Evolutionary conservation across 2,888 invertebrate genomes (phyloP).

Genomic region (Campoplex nolae): DNA sequence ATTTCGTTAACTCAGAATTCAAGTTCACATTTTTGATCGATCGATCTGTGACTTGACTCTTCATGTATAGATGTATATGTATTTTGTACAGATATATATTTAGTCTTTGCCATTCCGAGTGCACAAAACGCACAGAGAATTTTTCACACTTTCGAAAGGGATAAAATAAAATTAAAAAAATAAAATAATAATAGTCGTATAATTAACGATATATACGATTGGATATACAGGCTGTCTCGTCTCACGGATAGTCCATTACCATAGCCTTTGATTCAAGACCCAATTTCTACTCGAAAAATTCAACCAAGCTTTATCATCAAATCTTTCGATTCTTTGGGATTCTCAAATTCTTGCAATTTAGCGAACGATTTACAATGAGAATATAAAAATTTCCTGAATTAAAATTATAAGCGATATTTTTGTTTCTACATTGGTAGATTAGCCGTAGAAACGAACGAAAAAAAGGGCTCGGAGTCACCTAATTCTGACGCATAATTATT

Average conservation of each 20-base stretch:
- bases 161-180: constrained; percentile 46
- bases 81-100: not conserved
- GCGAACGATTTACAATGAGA: not conserved
- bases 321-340: not conserved
- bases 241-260: not conserved
- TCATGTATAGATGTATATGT: constrained; percentile 3
- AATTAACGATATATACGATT: constrained; percentile 8
- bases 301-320: not conserved
- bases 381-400: not conserved
- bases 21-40: not conserved
- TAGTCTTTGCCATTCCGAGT: constrained; percentile 35
- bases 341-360: not conserved
- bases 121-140: constrained; percentile 4
- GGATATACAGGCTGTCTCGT: not conserved
- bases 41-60: not conserved
- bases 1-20: not conserved
- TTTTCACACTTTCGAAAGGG: constrained; percentile 16
- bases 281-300: not conserved
- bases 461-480: no score
- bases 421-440: no score
- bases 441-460: no score
- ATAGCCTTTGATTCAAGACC: not conserved
- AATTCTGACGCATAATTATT: not conserved
- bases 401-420: not conserved
- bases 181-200: constrained; percentile 48